These are phyloP conservation scores for Brachionus manjavacas DNA, from an alignment of 1,140 invertebrate species.

Conservation along the genomic window DNA sequence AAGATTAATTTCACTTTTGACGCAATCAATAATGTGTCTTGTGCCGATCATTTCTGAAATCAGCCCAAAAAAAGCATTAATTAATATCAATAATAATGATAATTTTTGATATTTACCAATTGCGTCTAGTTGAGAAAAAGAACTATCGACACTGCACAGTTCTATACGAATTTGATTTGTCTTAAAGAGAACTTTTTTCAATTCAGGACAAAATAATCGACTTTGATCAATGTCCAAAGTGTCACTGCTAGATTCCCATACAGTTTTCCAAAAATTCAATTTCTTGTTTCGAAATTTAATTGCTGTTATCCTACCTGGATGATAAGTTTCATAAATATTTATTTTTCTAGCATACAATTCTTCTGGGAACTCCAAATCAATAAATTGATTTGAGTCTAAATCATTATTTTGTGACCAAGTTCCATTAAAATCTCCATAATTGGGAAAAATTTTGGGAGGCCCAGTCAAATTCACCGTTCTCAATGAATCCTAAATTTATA, in stretches of 20 bases:
- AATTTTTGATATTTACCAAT: conserved; percentile 2
- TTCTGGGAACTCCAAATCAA: conserved; percentile 43
- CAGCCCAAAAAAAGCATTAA: no score
- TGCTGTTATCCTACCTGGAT: conserved; percentile 8
- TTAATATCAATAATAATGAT: no score
- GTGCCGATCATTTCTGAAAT: conserved; percentile 14
- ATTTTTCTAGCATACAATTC: conserved; percentile 14
- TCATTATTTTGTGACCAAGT: conserved; percentile 29
- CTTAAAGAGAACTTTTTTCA: conserved; percentile 14
- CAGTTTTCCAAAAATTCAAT: conserved; percentile 17
- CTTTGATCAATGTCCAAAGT: neutral
- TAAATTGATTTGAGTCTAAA: conserved; percentile 41
- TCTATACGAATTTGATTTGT: conserved; percentile 41
- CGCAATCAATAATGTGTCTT: neutral
- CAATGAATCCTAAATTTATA: neutral
- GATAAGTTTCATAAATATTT: conserved; percentile 42
- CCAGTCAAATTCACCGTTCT: conserved; percentile 11
- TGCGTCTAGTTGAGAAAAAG: conserved; percentile 43
- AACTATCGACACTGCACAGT: neutral
- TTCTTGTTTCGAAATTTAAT: conserved; percentile 23
- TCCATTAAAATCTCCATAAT: conserved; percentile 39
- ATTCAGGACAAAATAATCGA: neutral
- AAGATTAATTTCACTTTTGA: neutral
- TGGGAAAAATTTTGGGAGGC: conserved; percentile 39
- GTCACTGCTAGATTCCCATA: neutral